Conservation (phyloP, 2,113 vertebrate species). For the Isichthys henryi region DNA sequence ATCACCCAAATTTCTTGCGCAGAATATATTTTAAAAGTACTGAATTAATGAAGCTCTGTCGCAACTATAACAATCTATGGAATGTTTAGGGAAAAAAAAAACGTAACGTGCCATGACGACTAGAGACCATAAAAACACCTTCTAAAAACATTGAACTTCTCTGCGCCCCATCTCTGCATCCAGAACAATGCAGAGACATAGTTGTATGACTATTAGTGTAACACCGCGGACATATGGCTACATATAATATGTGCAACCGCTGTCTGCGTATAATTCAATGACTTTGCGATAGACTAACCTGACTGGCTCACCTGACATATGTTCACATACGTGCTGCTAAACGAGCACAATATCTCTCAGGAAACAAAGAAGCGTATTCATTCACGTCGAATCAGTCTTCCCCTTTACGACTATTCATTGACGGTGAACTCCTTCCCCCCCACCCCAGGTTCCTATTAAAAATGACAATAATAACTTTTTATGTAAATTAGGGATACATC, state of each 20-base stretch:
- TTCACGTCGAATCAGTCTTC: neutral
- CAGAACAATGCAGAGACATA: neutral
- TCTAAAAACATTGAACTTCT: neutral
- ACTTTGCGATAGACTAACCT: neutral
- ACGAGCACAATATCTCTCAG: neutral
- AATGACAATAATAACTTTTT: neutral
- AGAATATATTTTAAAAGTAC: neutral
- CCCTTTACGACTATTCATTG: neutral
- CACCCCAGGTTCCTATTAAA: neutral
- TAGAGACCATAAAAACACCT: neutral
- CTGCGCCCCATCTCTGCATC: neutral
- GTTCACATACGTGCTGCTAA: neutral
- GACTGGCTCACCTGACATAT: neutral
- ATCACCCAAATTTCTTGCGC: neutral
- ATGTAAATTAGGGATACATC: neutral
- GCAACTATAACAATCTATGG: neutral
- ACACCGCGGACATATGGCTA: neutral
- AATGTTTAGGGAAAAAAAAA: neutral
- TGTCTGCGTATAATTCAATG: neutral
- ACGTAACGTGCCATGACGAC: neutral
- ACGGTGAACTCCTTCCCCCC: too few relatives aligned
- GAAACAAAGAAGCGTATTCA: neutral
- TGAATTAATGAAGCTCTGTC: neutral
- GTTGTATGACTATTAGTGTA: neutral
- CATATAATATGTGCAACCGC: neutral